phyloP scores from a whole-genome alignment of 1,140 invertebrate species.

The Bombus cullumanus region DNA sequence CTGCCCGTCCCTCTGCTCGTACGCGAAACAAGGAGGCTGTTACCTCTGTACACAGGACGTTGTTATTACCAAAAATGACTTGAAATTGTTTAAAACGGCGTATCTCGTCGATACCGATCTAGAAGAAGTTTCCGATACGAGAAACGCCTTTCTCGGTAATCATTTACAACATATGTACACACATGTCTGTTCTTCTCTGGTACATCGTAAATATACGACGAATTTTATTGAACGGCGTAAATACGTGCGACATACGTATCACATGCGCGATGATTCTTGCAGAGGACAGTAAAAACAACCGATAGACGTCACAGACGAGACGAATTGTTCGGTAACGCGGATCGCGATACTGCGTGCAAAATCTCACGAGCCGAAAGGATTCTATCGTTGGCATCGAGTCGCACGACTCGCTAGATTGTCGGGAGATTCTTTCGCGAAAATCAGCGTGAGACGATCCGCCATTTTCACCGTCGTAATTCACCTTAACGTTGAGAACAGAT shows the following conservation, averaged over 20 bases:
- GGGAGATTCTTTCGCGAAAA: slow-evolving; percentile 8
- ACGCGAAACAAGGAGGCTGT: too few relatives aligned
- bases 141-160: slow-evolving; percentile 6
- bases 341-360: background rate
- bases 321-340: background rate
- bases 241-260: too few relatives aligned
- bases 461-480: background rate
- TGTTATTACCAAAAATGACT: slow-evolving; percentile 23
- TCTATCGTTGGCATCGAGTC: background rate
- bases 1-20: background rate
- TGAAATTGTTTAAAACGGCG: slow-evolving; percentile 27
- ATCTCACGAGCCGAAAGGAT: background rate
- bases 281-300: background rate
- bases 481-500: background rate
- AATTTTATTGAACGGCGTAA: too few relatives aligned
- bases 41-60: slow-evolving; percentile 1
- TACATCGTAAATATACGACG: too few relatives aligned
- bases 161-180: background rate
- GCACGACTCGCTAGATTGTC: background rate
- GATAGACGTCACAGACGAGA: background rate
- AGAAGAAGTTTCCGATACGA: background rate
- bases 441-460: background rate
- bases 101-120: background rate
- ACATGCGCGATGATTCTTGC: too few relatives aligned
- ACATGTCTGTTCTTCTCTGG: too few relatives aligned